A percentile compares a stretch with the other conserved stretches of the same genome.
These are phyloP conservation scores for Pseudococcus longispinus DNA, from an alignment of 2,888 invertebrate genomes.

Conservation along the genomic window DNA sequence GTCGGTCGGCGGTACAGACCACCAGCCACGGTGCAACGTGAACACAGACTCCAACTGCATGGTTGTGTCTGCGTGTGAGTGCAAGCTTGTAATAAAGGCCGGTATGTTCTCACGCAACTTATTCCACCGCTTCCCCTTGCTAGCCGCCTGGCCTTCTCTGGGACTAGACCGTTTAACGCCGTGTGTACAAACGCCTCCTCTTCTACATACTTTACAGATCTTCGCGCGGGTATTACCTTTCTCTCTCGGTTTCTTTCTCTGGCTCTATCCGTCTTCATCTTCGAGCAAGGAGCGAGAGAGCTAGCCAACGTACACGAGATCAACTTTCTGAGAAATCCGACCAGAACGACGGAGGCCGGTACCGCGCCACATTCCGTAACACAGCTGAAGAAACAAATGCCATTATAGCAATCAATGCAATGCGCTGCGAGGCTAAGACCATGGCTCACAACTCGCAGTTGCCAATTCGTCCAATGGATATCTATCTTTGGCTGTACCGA, in stretches of 20 bases:
- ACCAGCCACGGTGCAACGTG: conserved; percentile 25
- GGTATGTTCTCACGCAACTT: conserved; percentile 53
- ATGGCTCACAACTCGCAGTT: conserved; percentile 1
- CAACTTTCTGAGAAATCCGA: conserved; percentile 41
- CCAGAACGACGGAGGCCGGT: not conserved
- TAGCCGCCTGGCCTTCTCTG: not conserved
- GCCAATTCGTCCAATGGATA: conserved; percentile 49
- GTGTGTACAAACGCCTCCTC: conserved; percentile 3
- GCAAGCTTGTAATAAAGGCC: conserved; percentile 16
- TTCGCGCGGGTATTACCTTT: not conserved
- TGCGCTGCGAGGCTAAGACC: not conserved
- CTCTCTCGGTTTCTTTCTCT: not conserved
- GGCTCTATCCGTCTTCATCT: too few relatives aligned
- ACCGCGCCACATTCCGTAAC: conserved; percentile 31
- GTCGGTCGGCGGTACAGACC: conserved; percentile 18
- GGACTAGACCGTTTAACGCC: conserved; percentile 40
- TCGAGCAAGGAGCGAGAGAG: not conserved
- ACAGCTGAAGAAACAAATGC: conserved; percentile 38
- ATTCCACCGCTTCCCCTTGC: not conserved
- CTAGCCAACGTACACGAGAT: conserved; percentile 30
- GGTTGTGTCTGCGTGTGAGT: not conserved
- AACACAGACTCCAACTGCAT: conserved; percentile 5
- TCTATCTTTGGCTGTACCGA: too few relatives aligned
- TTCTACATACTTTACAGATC: not conserved
- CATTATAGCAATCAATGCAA: not conserved